phyloP scores from a whole-genome alignment of 2,113 vertebrate species.

The Egretta garzetta region DNA sequence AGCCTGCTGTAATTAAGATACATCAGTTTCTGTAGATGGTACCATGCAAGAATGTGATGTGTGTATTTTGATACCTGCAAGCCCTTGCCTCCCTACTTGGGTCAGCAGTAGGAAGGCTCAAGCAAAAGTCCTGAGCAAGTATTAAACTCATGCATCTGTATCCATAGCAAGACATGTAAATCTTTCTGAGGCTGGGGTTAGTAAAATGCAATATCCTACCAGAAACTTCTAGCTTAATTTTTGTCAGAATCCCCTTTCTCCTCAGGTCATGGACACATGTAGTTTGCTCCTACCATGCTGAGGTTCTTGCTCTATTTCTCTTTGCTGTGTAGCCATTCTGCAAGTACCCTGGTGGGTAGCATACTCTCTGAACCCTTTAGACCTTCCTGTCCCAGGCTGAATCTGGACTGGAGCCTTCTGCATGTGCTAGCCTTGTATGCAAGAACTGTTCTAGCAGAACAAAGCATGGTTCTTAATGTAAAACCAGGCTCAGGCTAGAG shows the following conservation, averaged over 20 bases:
- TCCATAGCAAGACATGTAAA: neutral
- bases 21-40: neutral
- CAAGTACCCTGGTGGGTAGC: neutral
- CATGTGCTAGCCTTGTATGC: neutral
- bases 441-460: neutral
- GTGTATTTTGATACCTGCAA: neutral
- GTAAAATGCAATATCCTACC: neutral
- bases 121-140: neutral
- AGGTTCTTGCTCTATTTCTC: neutral
- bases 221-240: neutral
- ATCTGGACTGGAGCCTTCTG: neutral
- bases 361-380: neutral
- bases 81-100: neutral
- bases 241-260: neutral
- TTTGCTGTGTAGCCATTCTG: neutral
- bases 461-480: neutral
- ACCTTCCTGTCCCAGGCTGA: neutral
- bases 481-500: neutral
- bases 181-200: neutral
- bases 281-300: neutral
- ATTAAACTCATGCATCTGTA: neutral
- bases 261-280: neutral
- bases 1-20: neutral
- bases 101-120: neutral
- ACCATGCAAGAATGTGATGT: neutral